These are phyloP conservation scores for Phoxinus dragarum DNA, from an alignment of 2,797 vertebrate genomes.

Conservation along the genomic window DNA sequence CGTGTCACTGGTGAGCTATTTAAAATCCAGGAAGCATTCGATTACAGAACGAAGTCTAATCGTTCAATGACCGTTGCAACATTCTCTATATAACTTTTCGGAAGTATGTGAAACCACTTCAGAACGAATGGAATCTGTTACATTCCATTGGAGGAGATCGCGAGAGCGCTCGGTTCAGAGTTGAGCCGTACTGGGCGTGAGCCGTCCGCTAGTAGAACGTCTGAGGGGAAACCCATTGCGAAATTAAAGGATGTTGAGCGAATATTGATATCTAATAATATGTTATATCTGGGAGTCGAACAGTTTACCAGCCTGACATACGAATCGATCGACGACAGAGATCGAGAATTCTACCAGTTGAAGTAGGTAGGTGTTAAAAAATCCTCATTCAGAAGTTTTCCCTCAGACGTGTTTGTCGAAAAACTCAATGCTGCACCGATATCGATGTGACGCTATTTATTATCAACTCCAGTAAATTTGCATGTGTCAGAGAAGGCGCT, in stretches of 20 bases:
- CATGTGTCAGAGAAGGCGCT: background rate
- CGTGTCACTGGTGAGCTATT: slow-evolving; percentile 25
- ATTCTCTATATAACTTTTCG: slow-evolving; percentile 18
- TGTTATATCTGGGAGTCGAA: slow-evolving; percentile 37
- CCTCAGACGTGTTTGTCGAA: background rate
- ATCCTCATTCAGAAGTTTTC: slow-evolving; percentile 43
- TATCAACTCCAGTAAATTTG: background rate
- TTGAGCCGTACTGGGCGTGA: slow-evolving; percentile 54
- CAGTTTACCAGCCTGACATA: background rate
- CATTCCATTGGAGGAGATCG: slow-evolving; percentile 10
- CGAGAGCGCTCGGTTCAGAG: slow-evolving; percentile 31
- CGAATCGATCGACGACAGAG: slow-evolving; percentile 20
- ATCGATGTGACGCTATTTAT: background rate
- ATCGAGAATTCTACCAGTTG: slow-evolving; percentile 15
- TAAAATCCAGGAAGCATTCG: slow-evolving; percentile 36
- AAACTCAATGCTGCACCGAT: slow-evolving; percentile 28
- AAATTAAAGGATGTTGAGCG: background rate
- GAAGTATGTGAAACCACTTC: slow-evolving; percentile 27
- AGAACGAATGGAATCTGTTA: slow-evolving; percentile 5
- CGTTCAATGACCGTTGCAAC: slow-evolving; percentile 11
- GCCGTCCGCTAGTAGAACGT: slow-evolving; percentile 14
- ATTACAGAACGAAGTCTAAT: slow-evolving; percentile 36
- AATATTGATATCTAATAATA: background rate
- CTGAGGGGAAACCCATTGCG: background rate
- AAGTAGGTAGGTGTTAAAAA: slow-evolving; percentile 49